Evolutionary conservation across 1,140 invertebrate species (phyloP), one percentile per base, ranked within the genome.

Genomic region (Drosophila lacertosa): DNA sequence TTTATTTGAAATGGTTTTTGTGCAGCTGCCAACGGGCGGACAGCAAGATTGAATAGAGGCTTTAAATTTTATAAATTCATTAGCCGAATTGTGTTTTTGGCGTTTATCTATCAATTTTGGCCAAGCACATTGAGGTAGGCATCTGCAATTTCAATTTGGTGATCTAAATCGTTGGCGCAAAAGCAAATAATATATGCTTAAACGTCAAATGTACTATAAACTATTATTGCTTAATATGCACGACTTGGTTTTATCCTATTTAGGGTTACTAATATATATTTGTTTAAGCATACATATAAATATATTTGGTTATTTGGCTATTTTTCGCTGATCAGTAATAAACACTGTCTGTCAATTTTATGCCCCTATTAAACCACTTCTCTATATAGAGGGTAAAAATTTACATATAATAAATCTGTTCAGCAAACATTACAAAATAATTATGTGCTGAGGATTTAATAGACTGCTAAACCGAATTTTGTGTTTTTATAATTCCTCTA

Each of bases 51-150:
- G 62, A 45, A 24, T 66, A 3, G 11, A 2, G 16, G 32, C 32
- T 24, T 68, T 15, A 18, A 47, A 47, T 47, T 47, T 68, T 47
- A 47, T 54, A 68, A 62, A 68, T 68, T 47, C 58, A 54, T 63
- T 68, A 54, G 39, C 35, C n/a, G 32, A 37, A 57, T 29, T 11
- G n/a, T 53, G 42, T 26, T 11, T 47, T 39, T 13, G 15, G 15
- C 9, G 24, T 24, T 50, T 33, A 58, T 29, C 58, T 62, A 22
- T n/a, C 3, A 22, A 48, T 62, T 42, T 37, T 24, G 3, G 18
- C 9, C 47, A 42, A 39, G 9, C 59, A 63, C 15, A 55, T 55
- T 40, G 53, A 39, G 42, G 42, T 44, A 47, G 42, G 13, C 44
- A 37, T 18, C 32, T 10, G 45, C 4, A 29, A 15, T 16, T 6